A percentile compares a stretch with the other conserved stretches of the same genome.
phyloP scores from a whole-genome alignment of 1,140 invertebrate genomes.

The Muscidifurax raptorellus region DNA sequence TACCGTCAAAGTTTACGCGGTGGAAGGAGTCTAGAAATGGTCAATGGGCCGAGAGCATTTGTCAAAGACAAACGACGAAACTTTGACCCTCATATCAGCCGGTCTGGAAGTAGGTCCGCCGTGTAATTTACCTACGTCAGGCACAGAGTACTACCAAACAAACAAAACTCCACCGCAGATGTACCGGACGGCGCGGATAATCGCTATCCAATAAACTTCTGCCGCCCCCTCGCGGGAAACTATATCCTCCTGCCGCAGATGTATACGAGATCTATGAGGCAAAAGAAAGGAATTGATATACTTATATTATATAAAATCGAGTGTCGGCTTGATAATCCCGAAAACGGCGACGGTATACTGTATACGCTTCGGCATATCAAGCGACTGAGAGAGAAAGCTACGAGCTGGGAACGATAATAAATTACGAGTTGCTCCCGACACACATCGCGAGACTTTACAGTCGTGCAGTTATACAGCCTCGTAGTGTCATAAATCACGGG shows the following conservation, averaged over 20 bases:
- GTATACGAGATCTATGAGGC: too few species aligned
- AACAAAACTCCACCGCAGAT: not conserved
- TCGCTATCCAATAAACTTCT: not conserved
- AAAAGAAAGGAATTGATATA: too few species aligned
- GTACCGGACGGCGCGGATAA: not conserved
- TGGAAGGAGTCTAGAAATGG: not conserved
- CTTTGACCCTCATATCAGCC: conserved; percentile 1
- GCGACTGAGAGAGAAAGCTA: not conserved
- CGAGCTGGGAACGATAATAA: conserved; percentile 32
- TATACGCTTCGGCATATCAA: conserved; percentile 14
- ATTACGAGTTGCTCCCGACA: not conserved
- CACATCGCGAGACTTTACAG: conserved; percentile 6
- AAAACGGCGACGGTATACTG: not conserved
- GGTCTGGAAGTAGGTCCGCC: not conserved
- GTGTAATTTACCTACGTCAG: conserved; percentile 1
- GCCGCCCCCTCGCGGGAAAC: not conserved
- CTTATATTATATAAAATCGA: too few species aligned
- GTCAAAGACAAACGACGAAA: conserved; percentile 1
- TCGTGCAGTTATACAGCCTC: not conserved
- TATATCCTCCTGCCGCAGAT: not conserved
- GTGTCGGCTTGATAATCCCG: not conserved
- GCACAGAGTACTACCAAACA: not conserved
- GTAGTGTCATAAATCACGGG: conserved; percentile 22
- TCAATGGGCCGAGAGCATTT: not conserved
- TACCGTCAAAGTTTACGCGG: not conserved